A percentile compares a stretch with the other conserved stretches of the same genome.
Conservation (phyloP, 2,888 invertebrate species). For the Priocnemis perturbator region DNA sequence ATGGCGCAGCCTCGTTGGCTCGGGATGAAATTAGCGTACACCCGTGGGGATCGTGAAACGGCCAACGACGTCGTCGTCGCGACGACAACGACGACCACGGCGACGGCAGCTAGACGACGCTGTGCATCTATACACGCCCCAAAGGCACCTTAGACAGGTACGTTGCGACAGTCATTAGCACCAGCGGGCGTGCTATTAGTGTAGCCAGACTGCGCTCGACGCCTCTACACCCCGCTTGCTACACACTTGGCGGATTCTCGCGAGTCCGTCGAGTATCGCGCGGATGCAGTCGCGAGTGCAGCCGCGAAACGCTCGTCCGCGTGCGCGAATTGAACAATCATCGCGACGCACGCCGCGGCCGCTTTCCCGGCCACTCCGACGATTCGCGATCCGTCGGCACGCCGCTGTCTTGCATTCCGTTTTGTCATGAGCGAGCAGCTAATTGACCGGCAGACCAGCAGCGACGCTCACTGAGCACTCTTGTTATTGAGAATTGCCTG, state of each 20-base stretch:
- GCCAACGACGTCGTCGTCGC: slow-evolving; percentile 2
- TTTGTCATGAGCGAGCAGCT: too few relatives aligned
- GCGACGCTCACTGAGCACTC: too few relatives aligned
- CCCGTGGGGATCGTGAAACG: slow-evolving; percentile 7
- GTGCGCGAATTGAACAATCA: too few relatives aligned
- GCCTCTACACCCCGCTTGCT: slow-evolving; percentile 3
- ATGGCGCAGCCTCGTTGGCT: slow-evolving; percentile 32
- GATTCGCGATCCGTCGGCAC: too few relatives aligned
- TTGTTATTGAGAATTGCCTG: too few relatives aligned
- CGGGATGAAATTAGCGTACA: slow-evolving; percentile 43
- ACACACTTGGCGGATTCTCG: slow-evolving; percentile 15
- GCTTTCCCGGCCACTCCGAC: too few relatives aligned
- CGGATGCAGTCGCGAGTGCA: too few relatives aligned
- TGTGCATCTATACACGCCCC: slow-evolving; percentile 16
- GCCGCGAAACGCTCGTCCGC: too few relatives aligned
- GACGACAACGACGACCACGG: background rate
- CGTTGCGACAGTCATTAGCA: slow-evolving; percentile 43
- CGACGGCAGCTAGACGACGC: background rate
- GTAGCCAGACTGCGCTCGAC: slow-evolving; percentile 18
- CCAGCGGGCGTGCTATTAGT: slow-evolving; percentile 34
- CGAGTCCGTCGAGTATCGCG: slow-evolving; percentile 14
- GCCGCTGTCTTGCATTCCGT: too few relatives aligned
- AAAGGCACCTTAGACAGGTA: slow-evolving; percentile 43
- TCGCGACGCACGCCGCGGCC: too few relatives aligned
- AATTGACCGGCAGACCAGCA: too few relatives aligned